Evolutionary conservation across 2,888 invertebrate genomes (phyloP).

Genomic region (Acronicta psi): DNA sequence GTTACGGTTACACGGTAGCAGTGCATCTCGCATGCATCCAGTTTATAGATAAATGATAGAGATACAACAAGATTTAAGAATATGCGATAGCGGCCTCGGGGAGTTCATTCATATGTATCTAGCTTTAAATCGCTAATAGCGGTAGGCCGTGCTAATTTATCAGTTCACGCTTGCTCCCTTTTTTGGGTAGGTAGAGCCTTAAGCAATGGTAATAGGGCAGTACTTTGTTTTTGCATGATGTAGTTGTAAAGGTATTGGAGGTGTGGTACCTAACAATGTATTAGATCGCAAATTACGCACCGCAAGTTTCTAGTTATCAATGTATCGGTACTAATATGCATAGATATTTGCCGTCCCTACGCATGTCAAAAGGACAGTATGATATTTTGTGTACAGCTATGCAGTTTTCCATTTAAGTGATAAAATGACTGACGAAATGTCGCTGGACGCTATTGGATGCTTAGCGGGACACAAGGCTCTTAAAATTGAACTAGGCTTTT

Average conservation of each 20-base stretch:
- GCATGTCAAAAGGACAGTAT: too few species aligned
- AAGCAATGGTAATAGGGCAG: constrained; percentile 19
- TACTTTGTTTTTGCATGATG: constrained; percentile 18
- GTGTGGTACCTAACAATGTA: constrained; percentile 25
- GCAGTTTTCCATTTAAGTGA: too few species aligned
- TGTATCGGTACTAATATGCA: too few species aligned
- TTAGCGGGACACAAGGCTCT: too few species aligned
- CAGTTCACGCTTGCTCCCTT: constrained; percentile 45
- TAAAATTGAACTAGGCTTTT: too few species aligned
- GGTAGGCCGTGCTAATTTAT: constrained; percentile 43
- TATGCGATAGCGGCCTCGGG: constrained; percentile 60
- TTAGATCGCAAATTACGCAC: background rate
- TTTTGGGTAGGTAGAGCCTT: constrained; percentile 36
- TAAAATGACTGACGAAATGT: too few species aligned
- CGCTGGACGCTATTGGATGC: too few species aligned
- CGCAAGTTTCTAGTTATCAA: too few species aligned
- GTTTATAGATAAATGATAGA: constrained; percentile 75
- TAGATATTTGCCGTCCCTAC: too few species aligned
- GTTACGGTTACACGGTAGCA: constrained; percentile 56
- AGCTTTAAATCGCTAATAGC: constrained; percentile 54
- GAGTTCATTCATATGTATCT: constrained; percentile 59
- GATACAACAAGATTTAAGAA: constrained; percentile 73
- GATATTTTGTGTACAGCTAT: too few species aligned
- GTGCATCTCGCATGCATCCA: constrained; percentile 62
- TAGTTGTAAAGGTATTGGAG: constrained; percentile 6